Evolutionary conservation across 2,888 invertebrate species (phyloP).

Genomic region (Agrilus cyanescens): DNA sequence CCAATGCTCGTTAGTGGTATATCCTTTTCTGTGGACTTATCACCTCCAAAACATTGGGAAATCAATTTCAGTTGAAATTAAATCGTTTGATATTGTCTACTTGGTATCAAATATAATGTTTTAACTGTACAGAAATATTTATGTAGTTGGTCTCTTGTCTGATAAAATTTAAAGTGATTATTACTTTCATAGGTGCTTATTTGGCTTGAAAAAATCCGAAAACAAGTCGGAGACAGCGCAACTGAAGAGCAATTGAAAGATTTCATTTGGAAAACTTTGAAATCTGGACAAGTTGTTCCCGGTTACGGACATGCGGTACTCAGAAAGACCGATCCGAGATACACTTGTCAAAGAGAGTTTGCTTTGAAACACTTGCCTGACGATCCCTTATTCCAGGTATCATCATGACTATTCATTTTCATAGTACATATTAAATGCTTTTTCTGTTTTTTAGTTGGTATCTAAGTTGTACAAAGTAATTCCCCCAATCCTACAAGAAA

Average conservation of each 20-base stretch:
- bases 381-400: conserved; percentile 75
- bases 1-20: conserved; percentile 18
- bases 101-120: too few species aligned
- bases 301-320: conserved; percentile 95
- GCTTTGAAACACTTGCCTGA: conserved; percentile 87
- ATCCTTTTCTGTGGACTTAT: conserved; percentile 8
- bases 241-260: conserved; percentile 88
- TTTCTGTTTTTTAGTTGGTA: conserved; percentile 49
- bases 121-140: too few species aligned
- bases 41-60: conserved; percentile 20
- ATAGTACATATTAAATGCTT: conserved; percentile 2
- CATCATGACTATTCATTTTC: conserved; percentile 3
- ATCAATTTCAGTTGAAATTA: conserved; percentile 5
- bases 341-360: conserved; percentile 89
- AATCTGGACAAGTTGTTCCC: conserved; percentile 92
- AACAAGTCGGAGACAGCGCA: conserved; percentile 73
- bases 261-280: conserved; percentile 94
- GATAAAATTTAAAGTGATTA: too few species aligned
- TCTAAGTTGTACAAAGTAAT: conserved; percentile 85
- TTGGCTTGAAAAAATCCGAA: conserved; percentile 84
- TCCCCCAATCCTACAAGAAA: conserved; percentile 81
- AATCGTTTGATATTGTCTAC: too few species aligned
- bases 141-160: too few species aligned
- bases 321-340: conserved; percentile 86
- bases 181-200: conserved; percentile 56